These are phyloP conservation scores for Eufriesea mexicana DNA, from an alignment of 1,140 invertebrate species.

Conservation along the genomic window DNA sequence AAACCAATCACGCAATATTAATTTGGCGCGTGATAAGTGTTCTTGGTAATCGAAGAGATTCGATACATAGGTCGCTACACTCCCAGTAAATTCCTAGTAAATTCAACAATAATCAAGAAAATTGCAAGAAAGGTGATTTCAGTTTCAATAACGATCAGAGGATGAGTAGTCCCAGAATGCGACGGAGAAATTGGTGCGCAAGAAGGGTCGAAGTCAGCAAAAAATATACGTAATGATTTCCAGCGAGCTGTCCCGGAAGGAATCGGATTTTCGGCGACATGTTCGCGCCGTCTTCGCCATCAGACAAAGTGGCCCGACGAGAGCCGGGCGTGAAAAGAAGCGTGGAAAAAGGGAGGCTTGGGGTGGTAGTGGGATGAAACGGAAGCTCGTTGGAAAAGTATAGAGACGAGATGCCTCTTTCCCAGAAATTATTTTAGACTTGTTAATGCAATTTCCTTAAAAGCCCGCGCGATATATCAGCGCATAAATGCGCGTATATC, in stretches of 20 bases:
- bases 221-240: slow-evolving; percentile 19
- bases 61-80: too few relatives aligned
- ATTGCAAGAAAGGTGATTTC: too few relatives aligned
- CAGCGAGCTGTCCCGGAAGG: slow-evolving; percentile 20
- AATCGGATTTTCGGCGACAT: slow-evolving; percentile 57
- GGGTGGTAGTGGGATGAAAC: neutral
- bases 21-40: too few relatives aligned
- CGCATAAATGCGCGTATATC: slow-evolving; percentile 37
- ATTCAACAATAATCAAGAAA: too few relatives aligned
- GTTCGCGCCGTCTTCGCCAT: slow-evolving; percentile 46
- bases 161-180: too few relatives aligned
- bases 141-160: too few relatives aligned
- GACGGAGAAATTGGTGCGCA: too few relatives aligned
- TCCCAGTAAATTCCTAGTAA: too few relatives aligned
- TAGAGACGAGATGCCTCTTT: neutral
- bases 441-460: slow-evolving; percentile 75
- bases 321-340: slow-evolving; percentile 13
- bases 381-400: neutral
- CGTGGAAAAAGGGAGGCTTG: neutral
- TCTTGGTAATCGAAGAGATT: too few relatives aligned
- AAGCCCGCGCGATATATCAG: slow-evolving; percentile 61
- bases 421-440: slow-evolving; percentile 70
- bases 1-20: too few relatives aligned
- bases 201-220: neutral
- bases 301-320: slow-evolving; percentile 39